Evolutionary conservation across 2,113 vertebrate species (phyloP), one percentile per base, ranked within the genome.

Genomic region (Monarcha castaneiventris): DNA sequence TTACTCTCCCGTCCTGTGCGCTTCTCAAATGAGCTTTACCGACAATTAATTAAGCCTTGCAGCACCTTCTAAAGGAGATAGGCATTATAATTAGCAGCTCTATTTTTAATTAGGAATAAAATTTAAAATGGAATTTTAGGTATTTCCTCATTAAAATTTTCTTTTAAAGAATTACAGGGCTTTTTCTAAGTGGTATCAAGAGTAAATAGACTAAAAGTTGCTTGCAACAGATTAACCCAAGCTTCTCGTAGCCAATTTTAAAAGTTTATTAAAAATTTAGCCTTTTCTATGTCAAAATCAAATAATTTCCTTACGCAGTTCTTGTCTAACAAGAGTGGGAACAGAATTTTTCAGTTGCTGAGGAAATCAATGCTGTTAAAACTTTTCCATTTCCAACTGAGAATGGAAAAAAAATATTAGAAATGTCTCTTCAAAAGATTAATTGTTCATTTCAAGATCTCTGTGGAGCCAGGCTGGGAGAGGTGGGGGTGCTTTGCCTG

Each of bases 21-120:
- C 75, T 90, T 51, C 94, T 91, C 73, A 76, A 95, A 95, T 90
- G 84, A 93, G 90, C 85, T 90, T 78, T 77, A 66, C 83, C 1
- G 2, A 89, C 79, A 94, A 94, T 93, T 96, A 96, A 96, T 95
- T 96, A 92, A 94, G 79, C 86, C 93, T 96, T 54, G 52, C 87
- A 96, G 92, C 87, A 93, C 85, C 72, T 90, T 90, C 49, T 77
- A n/a, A 93, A 93, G 76, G 67, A 97, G 92, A 90, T 56, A 90
- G 61, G 22, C 80, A 90, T 93, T 92, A 80, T 93, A 93, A 96
- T 95, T 92, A 96, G 91, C 46, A 29, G 82, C 39, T 68, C 90
- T 76, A n/a, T 68, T 93, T 95, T 96, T 93, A 97, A 95, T 93
- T 94, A 95, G 92, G 68, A 84, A 84, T 66, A 33, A 88, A 95